These are phyloP conservation scores for Brachionus angularis DNA, from an alignment of 1,140 invertebrate genomes.

Conservation along the genomic window DNA sequence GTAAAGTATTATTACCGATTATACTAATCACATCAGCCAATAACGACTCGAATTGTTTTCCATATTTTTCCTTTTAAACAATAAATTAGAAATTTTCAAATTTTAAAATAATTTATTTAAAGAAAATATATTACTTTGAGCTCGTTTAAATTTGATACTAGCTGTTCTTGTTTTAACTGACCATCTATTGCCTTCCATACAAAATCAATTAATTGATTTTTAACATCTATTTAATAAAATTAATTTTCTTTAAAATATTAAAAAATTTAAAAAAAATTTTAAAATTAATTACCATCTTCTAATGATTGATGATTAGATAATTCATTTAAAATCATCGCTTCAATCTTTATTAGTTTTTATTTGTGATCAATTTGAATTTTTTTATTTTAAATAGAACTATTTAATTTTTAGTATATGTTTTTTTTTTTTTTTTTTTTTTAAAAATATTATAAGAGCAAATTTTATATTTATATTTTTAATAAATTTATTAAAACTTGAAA, in stretches of 20 bases:
- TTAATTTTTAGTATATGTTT: no score
- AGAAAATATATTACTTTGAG: slow-evolving; percentile 24
- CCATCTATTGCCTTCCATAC: slow-evolving; percentile 19
- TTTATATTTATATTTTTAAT: no score
- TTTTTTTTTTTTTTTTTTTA: no score
- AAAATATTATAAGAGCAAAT: no score
- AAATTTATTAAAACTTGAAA: no score
- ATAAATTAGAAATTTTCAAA: not conserved
- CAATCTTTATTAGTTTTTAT: no score
- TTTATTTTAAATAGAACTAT: no score
- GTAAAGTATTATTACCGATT: slow-evolving; percentile 33
- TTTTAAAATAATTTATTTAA: not conserved
- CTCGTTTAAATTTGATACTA: not conserved
- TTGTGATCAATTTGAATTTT: no score
- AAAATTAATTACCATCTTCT: no score
- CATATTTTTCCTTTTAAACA: not conserved
- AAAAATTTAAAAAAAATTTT: no score
- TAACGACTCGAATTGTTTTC: slow-evolving; percentile 14
- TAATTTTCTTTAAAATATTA: not conserved
- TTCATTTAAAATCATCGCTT: no score
- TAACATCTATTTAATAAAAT: slow-evolving; percentile 1
- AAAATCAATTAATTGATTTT: slow-evolving; percentile 16
- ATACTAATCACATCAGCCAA: slow-evolving; percentile 29
- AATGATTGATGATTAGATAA: no score
- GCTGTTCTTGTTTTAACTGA: slow-evolving; percentile 18